Evolutionary conservation across 2,113 vertebrate species (phyloP).

Genomic region (Chlorocebus sabaeus): DNA sequence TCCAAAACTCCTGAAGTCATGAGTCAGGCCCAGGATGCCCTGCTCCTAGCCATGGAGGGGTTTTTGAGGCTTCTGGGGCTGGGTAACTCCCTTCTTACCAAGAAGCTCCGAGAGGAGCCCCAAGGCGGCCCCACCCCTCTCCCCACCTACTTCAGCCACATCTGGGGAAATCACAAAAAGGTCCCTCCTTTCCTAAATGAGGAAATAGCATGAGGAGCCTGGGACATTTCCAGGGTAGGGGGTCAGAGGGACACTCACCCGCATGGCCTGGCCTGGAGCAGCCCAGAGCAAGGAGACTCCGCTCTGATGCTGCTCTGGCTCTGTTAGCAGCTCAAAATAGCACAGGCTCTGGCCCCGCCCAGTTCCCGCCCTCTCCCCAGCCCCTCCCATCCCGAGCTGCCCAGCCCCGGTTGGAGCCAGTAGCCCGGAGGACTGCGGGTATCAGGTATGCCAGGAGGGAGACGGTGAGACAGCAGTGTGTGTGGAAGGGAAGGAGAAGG

Average conservation of each 20-base stretch:
- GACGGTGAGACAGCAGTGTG: neutral
- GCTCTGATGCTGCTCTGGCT: constrained; percentile 62
- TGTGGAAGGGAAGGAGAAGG: neutral
- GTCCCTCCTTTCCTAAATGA: constrained; percentile 51
- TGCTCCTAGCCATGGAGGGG: neutral
- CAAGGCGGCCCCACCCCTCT: neutral
- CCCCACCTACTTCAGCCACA: constrained; percentile 32
- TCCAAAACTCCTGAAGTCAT: neutral
- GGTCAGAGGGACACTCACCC: constrained; percentile 75
- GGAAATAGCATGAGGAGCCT: constrained; percentile 26
- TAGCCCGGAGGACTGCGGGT: constrained; percentile 7
- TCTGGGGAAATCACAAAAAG: constrained; percentile 35
- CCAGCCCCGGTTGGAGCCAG: constrained; percentile 42
- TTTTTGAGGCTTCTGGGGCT: neutral
- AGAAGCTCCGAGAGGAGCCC: neutral
- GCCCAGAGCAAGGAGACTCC: constrained; percentile 65
- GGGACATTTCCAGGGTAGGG: constrained; percentile 55
- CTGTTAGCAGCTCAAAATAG: constrained; percentile 77
- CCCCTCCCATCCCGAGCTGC: constrained; percentile 61
- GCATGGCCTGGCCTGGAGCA: constrained; percentile 72
- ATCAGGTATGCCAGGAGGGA: constrained; percentile 48
- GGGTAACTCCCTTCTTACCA: neutral
- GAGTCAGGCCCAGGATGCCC: neutral
- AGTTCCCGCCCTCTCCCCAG: constrained; percentile 48
- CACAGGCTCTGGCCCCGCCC: constrained; percentile 70